Base-by-base conservation (phyloP, 2,113 vertebrate species). In the Lophura nycthemera region DNA sequence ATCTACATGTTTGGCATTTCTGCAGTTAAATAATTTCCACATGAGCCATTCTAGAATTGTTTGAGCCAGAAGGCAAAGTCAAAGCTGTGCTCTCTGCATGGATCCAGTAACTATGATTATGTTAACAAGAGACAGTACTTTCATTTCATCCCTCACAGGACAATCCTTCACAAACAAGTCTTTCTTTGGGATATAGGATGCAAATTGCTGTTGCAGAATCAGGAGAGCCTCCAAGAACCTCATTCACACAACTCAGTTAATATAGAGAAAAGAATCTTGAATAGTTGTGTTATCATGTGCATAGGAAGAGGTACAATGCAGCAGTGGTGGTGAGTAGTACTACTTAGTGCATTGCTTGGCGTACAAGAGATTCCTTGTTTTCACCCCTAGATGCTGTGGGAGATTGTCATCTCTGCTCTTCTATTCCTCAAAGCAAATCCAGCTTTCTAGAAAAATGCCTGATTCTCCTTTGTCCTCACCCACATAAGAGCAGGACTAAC, bases 371-470 rank as follows among this genome's bases (percentile, higher is more conserved):
- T 32, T 73, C 32, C 22, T 80, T 57, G 34, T 63, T 75, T 90
- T 54, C 0, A 1, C n/a, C 83, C 3, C 50, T 69, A 83, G 64
- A 38, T 86, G 50, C 79, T 71, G 60, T 66, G 50, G 25, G 38
- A 56, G 42, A 83, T 67, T 42, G 29, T 90, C 38, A 12, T 83
- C 56, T 70, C 76, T 90, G 12, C 42, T 83, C 57, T 88, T 79
- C 63, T 88, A 32, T 74, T 94, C 60, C 75, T 91, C 72, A 81
- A 50, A 91, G 80, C 59, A 88, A 93, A 83, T 50, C 36, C 36
- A 42, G 30, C 60, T 89, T 90, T 80, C 72, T 77, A 76, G 92
- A 92, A 80, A 83, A 91, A 67, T 30, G 25, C 13, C 60, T 65
- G 22, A 7, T 75, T 91, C 60, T 88, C 18, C 88, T 47, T 72